These are phyloP conservation scores for Brachionus asplanchnoidis DNA, from an alignment of 1,140 invertebrate species.

Conservation along the genomic window DNA sequence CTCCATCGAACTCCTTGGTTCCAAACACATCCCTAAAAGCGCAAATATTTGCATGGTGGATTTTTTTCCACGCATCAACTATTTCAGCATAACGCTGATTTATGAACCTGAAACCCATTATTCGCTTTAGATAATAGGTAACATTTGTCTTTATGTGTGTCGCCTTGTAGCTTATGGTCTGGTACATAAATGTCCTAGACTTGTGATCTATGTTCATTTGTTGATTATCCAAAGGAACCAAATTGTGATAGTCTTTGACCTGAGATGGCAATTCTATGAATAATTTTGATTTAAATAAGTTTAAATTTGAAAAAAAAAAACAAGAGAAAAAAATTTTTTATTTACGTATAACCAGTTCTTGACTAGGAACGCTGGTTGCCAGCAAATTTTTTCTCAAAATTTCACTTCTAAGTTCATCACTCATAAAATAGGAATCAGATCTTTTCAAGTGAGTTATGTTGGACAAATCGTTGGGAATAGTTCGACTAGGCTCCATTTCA, in stretches of 20 bases:
- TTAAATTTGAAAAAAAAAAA: neutral
- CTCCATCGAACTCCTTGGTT: constrained; percentile 86
- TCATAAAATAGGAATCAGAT: constrained; percentile 41
- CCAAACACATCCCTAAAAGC: constrained; percentile 85
- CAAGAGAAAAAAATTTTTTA: neutral
- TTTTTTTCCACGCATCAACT: constrained; percentile 86
- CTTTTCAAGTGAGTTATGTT: constrained; percentile 35
- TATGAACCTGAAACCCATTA: constrained; percentile 75
- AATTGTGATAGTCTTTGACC: constrained; percentile 81
- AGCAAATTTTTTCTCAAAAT: constrained; percentile 37
- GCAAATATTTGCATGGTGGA: constrained; percentile 86
- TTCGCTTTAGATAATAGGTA: constrained; percentile 76
- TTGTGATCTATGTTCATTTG: constrained; percentile 57
- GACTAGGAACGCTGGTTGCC: neutral
- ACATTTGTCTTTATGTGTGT: constrained; percentile 79
- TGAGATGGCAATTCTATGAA: constrained; percentile 69
- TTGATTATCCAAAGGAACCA: constrained; percentile 74
- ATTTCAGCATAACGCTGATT: constrained; percentile 77
- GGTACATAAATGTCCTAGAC: constrained; percentile 68
- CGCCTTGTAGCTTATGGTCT: constrained; percentile 83
- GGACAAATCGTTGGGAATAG: neutral
- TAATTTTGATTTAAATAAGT: neutral
- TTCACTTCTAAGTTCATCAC: constrained; percentile 39
- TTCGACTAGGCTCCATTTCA: constrained; percentile 26
- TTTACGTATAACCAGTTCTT: constrained; percentile 15